These are phyloP conservation scores for Polyommatus iphigenia DNA, from an alignment of 2,888 invertebrate genomes.

Conservation along the genomic window DNA sequence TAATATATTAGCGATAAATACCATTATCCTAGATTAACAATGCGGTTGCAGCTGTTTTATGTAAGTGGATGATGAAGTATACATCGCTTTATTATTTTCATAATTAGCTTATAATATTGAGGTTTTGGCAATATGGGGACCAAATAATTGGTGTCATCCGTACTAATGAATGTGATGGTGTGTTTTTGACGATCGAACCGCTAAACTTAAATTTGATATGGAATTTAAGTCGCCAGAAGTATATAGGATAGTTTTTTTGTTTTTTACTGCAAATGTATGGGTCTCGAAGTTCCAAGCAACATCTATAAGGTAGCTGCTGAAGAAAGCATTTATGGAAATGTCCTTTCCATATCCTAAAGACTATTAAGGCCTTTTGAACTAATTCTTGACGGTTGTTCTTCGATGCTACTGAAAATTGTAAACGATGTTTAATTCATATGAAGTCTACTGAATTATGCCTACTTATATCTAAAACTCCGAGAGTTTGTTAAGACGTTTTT, in stretches of 20 bases:
- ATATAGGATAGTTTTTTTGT: background rate
- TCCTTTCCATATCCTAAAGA: background rate
- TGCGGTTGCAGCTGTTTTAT: constrained; percentile 18
- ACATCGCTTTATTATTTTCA: background rate
- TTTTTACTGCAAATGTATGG: background rate
- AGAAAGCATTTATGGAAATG: background rate
- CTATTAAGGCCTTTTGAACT: background rate
- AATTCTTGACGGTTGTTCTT: background rate
- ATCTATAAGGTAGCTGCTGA: background rate
- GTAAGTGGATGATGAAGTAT: constrained; percentile 6
- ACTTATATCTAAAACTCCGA: background rate
- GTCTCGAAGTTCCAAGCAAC: background rate
- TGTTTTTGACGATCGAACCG: no score
- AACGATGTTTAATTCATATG: background rate
- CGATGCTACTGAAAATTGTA: background rate
- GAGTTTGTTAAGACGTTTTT: background rate
- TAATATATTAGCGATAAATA: constrained; percentile 10
- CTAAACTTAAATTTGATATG: no score
- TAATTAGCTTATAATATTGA: constrained; percentile 10
- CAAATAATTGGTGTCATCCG: background rate
- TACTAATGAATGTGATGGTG: background rate
- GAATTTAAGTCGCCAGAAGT: no score
- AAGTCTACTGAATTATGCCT: background rate
- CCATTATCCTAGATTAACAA: background rate
- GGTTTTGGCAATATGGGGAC: background rate